Evolutionary conservation across 2,888 invertebrate species (phyloP), one percentile per base, ranked within the genome.

Genomic region (Dorcus hopei): DNA sequence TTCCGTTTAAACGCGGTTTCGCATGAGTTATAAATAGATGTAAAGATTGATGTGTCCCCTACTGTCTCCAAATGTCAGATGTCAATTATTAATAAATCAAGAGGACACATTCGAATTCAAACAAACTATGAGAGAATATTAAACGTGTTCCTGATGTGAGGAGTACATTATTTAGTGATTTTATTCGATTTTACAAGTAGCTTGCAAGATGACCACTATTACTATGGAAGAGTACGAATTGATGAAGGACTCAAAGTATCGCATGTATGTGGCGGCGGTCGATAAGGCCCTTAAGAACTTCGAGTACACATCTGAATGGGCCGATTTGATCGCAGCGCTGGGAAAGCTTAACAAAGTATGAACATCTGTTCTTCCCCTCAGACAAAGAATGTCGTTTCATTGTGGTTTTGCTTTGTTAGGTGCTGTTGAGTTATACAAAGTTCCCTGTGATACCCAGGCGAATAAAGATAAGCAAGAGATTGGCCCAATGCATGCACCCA

Each of bases 241-340:
- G 43, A 86, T 91, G 82, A 87, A 87, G 68, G 91, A 92, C 78
- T 85, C 89, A 16, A 92, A 92, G 77, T 93, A 91, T 78, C 83
- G 91, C 68, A 85, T 87, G 82, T 89, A 90, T 77, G 89, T 89
- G 65, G 85, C 87, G 47, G 87, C 89, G 62, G 87, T 95, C 54
- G 95, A 95, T 75, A 93, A 92, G 77, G 93, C 93, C 11, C 80
- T 95, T 62, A 92, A 91, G 74, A 91, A 88, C 77, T 96, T 95
- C 80, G 95, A 96, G 73, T 91, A 90, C 74, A 93, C 94, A n/a
- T 91, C 91, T 69, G 95, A 95, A 84, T 95, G 95, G 95, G 93
- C 95, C 56, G 95, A 96, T 80, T 82, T 95, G 52, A 95, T 96
- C 71, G 89, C 93, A 54, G 93, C 94, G 4, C 80, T 96, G 38